Base-by-base conservation (phyloP, 2,113 vertebrate species). In the Hipposideros armiger region DNA sequence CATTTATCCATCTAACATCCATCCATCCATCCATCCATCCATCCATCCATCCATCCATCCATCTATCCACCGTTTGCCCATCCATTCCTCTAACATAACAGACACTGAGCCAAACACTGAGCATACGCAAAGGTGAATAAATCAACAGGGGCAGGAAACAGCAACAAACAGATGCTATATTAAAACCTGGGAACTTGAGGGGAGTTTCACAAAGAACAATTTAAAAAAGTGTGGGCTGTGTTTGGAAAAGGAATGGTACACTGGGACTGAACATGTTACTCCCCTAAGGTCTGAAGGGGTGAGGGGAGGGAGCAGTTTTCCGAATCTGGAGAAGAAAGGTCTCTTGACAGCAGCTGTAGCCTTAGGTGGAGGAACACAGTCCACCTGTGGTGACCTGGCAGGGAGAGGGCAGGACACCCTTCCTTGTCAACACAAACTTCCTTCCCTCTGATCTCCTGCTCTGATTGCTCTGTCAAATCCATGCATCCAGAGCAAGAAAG, bases 401-500 rank as follows among this genome's bases (percentile, higher is more conserved):
- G 56, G 5, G 56, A 66, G 56, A 5, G 64, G 47, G 45, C 72
- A 2, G 7, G 73, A 77, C 54, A 24, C 91, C 70, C 89, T 42
- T 52, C 40, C 47, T 78, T 83, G 94, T 95, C 97, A 78, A 60
- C 86, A 90, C 20, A n/a, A 69, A n/a, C 81, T 58, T 93, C 62
- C 60, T 76, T 93, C 62, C 60, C 76, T 95, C 89, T 96, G 94
- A 94, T 94, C 94, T 95, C 20, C 28, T 92, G 64, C 89, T 36
- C 36, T 36, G 36, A 36, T 36, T 36, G 36, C 36, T 36, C 36
- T 36, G 36, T 36, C 36, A 36, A 36, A 36, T 36, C 36, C 36
- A 36, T 36, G 36, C 36, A 36, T 36, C 36, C 92, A 96, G 58
- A 20, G 26, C 50, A 52, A 56, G 70, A 80, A 62, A 69, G 52